These are phyloP conservation scores for Cryptotis parvus DNA, from an alignment of 2,113 vertebrate genomes.

Conservation along the genomic window DNA sequence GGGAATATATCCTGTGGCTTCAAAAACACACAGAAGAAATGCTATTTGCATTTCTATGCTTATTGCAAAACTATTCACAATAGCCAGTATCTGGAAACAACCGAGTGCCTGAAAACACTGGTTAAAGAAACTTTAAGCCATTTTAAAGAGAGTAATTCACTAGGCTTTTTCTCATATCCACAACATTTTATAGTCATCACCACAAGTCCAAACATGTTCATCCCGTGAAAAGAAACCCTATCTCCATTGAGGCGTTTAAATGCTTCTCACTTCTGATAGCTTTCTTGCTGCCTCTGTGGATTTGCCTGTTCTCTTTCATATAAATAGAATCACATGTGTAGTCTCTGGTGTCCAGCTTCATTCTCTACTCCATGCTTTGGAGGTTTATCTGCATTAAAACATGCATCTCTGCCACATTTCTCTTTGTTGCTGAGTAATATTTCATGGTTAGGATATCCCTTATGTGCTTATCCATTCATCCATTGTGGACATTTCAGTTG, in stretches of 20 bases:
- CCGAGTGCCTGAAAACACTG: too few relatives aligned
- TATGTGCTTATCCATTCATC: not conserved
- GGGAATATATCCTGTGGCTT: too few relatives aligned
- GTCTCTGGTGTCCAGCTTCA: not conserved
- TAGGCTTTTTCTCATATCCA: not conserved
- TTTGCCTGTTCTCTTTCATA: constrained; percentile 7
- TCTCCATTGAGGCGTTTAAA: not conserved
- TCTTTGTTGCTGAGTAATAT: not conserved
- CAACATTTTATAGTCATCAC: not conserved
- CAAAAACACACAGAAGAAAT: too few relatives aligned
- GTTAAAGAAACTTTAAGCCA: too few relatives aligned
- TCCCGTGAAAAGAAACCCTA: not conserved
- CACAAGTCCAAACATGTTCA: not conserved
- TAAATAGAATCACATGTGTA: not conserved
- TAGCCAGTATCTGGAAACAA: too few relatives aligned
- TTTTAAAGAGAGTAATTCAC: not conserved
- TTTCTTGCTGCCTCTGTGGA: not conserved
- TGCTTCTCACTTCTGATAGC: too few relatives aligned
- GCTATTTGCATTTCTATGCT: too few relatives aligned
- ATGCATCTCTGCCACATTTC: not conserved
- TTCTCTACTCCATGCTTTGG: not conserved
- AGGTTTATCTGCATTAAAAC: not conserved
- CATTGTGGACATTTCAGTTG: not conserved
- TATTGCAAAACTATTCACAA: too few relatives aligned
- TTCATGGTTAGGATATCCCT: too few relatives aligned